Evolutionary conservation across 2,797 vertebrate species (phyloP).

Genomic region (Menidia menidia): DNA sequence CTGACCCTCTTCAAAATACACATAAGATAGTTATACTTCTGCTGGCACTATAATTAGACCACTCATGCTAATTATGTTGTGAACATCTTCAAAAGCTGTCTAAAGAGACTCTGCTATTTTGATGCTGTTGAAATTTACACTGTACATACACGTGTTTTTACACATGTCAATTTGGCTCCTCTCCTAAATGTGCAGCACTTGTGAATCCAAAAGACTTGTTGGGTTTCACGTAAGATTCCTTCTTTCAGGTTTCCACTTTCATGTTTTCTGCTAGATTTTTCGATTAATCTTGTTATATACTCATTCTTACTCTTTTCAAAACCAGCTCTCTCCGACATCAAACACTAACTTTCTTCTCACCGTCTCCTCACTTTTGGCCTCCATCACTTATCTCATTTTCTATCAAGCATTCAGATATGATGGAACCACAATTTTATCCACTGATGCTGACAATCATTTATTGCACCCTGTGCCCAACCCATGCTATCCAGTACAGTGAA

Average conservation of each 20-base stretch:
- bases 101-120: constrained; percentile 23
- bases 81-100: constrained; percentile 22
- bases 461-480: background rate
- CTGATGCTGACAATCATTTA: constrained; percentile 5
- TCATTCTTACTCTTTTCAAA: background rate
- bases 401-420: constrained; percentile 20
- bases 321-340: background rate
- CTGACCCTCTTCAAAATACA: constrained; percentile 39
- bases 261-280: background rate
- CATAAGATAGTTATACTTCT: constrained; percentile 26
- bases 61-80: constrained; percentile 27
- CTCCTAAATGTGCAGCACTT: background rate
- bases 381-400: constrained; percentile 16
- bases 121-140: constrained; percentile 20
- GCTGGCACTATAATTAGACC: constrained; percentile 41
- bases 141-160: background rate
- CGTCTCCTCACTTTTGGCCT: background rate
- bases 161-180: background rate
- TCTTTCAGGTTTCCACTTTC: background rate
- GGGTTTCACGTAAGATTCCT: constrained; percentile 20
- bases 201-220: constrained; percentile 5
- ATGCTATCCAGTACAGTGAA: background rate
- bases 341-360: background rate
- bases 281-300: background rate
- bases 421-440: constrained; percentile 24